A percentile compares a stretch with the other conserved stretches of the same genome.
phyloP scores from a whole-genome alignment of 2,888 invertebrate species.

The Eurois occulta region DNA sequence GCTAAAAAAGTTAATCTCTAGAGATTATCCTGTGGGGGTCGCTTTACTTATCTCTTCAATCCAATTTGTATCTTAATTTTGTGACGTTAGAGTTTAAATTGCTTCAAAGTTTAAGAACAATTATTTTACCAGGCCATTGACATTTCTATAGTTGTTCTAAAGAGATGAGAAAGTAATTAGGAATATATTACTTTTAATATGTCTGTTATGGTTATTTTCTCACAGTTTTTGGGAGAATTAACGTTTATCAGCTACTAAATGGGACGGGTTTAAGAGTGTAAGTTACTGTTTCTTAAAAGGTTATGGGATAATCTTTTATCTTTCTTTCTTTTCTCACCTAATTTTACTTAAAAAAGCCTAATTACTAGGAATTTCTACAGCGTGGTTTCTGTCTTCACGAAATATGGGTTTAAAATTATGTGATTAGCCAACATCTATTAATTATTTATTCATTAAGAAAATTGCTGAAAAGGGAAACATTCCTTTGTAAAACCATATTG shows the following conservation, averaged over 20 bases:
- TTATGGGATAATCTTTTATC: background rate
- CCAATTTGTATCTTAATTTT: slow-evolving; percentile 27
- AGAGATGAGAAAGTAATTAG: slow-evolving; percentile 44
- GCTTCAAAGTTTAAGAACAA: background rate
- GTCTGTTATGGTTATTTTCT: slow-evolving; percentile 41
- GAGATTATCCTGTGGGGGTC: slow-evolving; percentile 76
- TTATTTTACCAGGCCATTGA: slow-evolving; percentile 58
- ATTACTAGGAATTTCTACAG: background rate
- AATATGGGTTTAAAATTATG: background rate
- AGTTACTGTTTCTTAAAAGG: slow-evolving; percentile 4
- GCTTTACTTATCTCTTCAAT: slow-evolving; percentile 14
- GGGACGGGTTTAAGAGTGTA: slow-evolving; percentile 6
- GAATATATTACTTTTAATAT: slow-evolving; percentile 42
- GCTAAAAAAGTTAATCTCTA: slow-evolving; percentile 73
- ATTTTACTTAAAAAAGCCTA: background rate
- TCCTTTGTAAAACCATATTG: background rate
- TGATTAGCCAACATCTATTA: background rate
- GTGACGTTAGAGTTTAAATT: slow-evolving; percentile 10
- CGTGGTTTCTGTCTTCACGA: background rate
- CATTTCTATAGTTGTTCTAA: slow-evolving; percentile 40
- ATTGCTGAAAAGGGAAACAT: too few relatives aligned
- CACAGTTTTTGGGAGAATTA: slow-evolving; percentile 38
- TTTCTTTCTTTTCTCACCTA: slow-evolving; percentile 1
- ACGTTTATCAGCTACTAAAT: slow-evolving; percentile 33
- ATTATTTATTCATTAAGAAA: background rate